Evolutionary conservation across 2,888 invertebrate genomes (phyloP), one percentile per base, ranked within the genome.

Genomic region (Meganola albula): DNA sequence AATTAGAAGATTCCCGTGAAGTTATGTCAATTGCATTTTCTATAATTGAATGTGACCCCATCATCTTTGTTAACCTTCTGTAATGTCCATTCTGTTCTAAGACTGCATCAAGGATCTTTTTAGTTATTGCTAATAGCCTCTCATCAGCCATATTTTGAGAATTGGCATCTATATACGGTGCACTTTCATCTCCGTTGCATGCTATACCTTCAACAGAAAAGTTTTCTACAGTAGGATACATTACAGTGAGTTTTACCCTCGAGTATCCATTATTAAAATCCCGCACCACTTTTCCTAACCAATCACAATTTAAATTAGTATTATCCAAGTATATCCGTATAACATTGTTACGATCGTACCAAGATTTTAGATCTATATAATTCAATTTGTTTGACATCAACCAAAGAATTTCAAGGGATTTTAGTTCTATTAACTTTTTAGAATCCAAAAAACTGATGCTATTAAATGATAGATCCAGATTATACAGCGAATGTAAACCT

Each of bases 101-200:
- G 0, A 85, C 59, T 7, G 74, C 79, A 40, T 74, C 74, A 9
- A 84, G 38, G 27, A 85, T 82, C 41, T 78, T 80, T 37, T 79
- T 74, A 30, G 44, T 73, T 0, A 63, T 68, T 1, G 71, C 48
- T 6, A 85, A 43, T 5, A 85, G 59, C 4, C 80, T 64, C 13
- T 83, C 80, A 37, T 83, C 80, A 0, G 54, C 51, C 40, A 59
- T 38, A 2, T 51, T 43, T 2, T 31, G 10, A 2, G 38, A 24
- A 9, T 4, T 14, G n/a, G 18, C 11, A 4, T 35, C 36, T 0
- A 3, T 38, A 0, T 24, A 7, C 3, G 4, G 0, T 10, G 52
- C 51, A n/a, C 44, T 50, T 1, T 46, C 41, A 1, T 43, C 47
- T 2, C 57, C 37, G 2, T 41, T 31, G 36, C 84, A 85, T 0